Evolutionary conservation across 2,888 invertebrate species (phyloP).

Genomic region (Lacanobia wlatinum): DNA sequence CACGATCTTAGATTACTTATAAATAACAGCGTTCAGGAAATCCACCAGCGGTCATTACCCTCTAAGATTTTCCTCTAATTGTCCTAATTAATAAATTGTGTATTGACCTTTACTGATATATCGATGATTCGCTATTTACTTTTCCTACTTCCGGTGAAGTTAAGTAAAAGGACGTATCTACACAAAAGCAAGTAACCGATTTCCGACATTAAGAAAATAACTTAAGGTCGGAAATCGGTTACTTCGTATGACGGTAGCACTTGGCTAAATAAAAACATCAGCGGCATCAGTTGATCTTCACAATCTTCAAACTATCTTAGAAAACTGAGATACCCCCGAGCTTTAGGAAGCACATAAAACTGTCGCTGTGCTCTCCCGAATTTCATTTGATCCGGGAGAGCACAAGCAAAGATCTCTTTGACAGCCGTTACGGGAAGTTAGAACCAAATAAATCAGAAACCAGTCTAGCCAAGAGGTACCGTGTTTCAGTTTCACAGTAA

Average conservation of each 20-base stretch:
- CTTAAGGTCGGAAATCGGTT: too few species aligned
- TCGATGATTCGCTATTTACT: not conserved
- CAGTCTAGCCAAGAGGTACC: not conserved
- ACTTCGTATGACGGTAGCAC: too few species aligned
- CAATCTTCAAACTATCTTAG: too few species aligned
- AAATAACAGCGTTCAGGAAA: not conserved
- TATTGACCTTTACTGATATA: not conserved
- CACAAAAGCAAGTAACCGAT: too few species aligned
- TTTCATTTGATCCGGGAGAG: too few species aligned
- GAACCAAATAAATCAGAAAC: too few species aligned
- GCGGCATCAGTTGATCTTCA: not conserved
- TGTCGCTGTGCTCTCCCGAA: not conserved
- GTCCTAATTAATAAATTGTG: not conserved
- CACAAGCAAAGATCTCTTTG: too few species aligned
- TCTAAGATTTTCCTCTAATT: not conserved
- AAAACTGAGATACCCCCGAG: too few species aligned
- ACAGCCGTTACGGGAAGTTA: too few species aligned
- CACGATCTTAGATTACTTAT: not conserved
- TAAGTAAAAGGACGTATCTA: too few species aligned
- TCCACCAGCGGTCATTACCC: not conserved
- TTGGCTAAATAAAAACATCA: not conserved
- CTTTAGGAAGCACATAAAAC: not conserved
- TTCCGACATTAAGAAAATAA: too few species aligned
- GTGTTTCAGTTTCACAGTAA: not conserved
- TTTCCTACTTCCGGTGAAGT: not conserved